phyloP scores from a whole-genome alignment of 2,888 invertebrate genomes.

The Monopis laevigella region DNA sequence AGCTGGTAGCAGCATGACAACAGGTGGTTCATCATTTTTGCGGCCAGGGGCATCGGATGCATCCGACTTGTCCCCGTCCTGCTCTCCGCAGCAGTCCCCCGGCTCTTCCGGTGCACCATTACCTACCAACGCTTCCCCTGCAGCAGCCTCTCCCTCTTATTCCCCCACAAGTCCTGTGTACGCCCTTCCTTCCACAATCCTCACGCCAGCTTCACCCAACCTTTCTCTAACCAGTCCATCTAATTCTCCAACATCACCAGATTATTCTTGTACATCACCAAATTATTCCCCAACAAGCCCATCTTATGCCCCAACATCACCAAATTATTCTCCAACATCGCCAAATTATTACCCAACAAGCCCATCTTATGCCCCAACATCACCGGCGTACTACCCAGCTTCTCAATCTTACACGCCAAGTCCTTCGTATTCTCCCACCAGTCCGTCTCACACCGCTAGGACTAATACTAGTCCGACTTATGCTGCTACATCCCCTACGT shows the following conservation, averaged over 20 bases:
- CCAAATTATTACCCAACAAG: conserved; percentile 85
- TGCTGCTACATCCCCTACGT: conserved; percentile 69
- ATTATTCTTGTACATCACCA: conserved; percentile 74
- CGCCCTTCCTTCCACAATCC: conserved; percentile 85
- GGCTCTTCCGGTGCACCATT: conserved; percentile 91
- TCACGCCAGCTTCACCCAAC: conserved; percentile 73
- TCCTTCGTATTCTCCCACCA: conserved; percentile 81
- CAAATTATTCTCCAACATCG: conserved; percentile 84
- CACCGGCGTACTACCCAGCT: conserved; percentile 82
- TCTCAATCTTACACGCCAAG: conserved; percentile 82
- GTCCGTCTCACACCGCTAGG: conserved; percentile 80
- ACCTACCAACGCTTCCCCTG: conserved; percentile 90
- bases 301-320: conserved; percentile 75
- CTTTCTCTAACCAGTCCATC: conserved; percentile 56
- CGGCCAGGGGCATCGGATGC: conserved; percentile 95
- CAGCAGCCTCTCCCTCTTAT: conserved; percentile 76
- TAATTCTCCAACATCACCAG: conserved; percentile 71
- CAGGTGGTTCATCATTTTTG: conserved; percentile 96
- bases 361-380: conserved; percentile 81
- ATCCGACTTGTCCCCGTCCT: conserved; percentile 93
- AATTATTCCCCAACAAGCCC: conserved; percentile 78
- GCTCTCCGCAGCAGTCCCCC: conserved; percentile 90
- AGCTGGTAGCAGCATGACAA: conserved; percentile 94
- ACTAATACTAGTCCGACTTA: conserved; percentile 77
- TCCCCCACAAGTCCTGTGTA: conserved; percentile 79